Evolutionary conservation across 2,888 invertebrate species (phyloP), one percentile per base, ranked within the genome.

Genomic region (Lutraria lutraria): DNA sequence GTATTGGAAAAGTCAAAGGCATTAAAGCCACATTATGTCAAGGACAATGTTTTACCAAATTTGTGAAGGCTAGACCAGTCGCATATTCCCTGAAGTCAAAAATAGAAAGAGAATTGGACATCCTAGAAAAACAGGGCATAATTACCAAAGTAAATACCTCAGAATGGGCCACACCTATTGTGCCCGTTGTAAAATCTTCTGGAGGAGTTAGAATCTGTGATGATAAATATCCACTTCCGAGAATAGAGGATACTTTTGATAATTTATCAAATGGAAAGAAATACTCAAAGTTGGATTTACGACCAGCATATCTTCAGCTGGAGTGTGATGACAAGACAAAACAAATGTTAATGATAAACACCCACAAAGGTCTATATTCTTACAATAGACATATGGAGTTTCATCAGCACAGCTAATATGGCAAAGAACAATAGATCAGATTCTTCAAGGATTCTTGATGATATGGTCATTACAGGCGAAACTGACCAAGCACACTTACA

Each of bases 161-260:
- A 56, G 85, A 81, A 15, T 88, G 88, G 85, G 82, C 85, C 0
- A 87, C 72, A 54, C 89, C 85, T 0, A 84, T 81, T 43, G 84
- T 87, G 0, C 54, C 84, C 21, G 81, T 68, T 8, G 13, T 25
- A 19, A 72, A 81, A 29, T 21, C 29, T 15, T 56, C 60, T n/a
- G 80, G 83, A 0, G 54, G 31, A 6, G 84, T 94, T 16, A 79
- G 93, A n/a, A 89, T 93, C 25, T 94, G 92, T 87, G 92, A 93
- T 3, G 93, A 95, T 87, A 93, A 95, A 83, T 92, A 94, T 86
- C 93, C 91, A 87, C 88, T 95, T 63, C 93, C 92, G 89, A 91
- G 88, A 88, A 89, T 89, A 79, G 90, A 92, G 72, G 93, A 88
- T 93, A 88, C 93, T 96, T 93, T 93, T 72, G 89, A 92, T 0